Evolutionary conservation across 2,888 invertebrate genomes (phyloP), one percentile per base, ranked within the genome.

Genomic region (Polydrusus cervinus): DNA sequence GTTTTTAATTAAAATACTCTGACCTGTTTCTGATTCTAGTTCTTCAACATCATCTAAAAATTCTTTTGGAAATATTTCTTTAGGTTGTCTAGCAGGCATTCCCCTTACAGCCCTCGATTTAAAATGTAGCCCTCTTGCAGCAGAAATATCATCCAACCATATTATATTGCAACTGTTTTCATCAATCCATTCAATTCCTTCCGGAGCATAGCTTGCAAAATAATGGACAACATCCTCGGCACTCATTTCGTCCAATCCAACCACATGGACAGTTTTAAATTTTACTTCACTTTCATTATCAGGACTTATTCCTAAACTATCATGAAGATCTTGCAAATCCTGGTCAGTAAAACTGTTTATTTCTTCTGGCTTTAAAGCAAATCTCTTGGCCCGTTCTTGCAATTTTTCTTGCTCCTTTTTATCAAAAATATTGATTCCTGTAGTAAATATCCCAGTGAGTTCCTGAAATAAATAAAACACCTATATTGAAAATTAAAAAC

Each of bases 171-270:
- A 96, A 81, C 93, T 93, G 79, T 89, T 88, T 83, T 94, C 93
- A 87, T 93, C 93, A 74, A 95, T 91, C 94, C 95, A 95, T 87
- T 96, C 95, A 65, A 96, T 89, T 10, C 91, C 91, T 11, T 91
- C 88, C n/a, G 96, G 95, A 66, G 91, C 91, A 85, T 92, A 94
- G 79, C 93, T 92, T 84, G 91, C 90, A 84, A 96, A 93, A 86
- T 95, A 95, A 79, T 91, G 90, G 84, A 95, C 93, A 64, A 96
- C 90, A 85, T 96, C 95, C 84, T 92, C 91, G 3, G 94, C 93
- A 80, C 90, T 92, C 89, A 96, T 91, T 43, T 93, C 84, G 91
- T 93, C 90, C 0, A 93, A 91, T 62, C 95, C 95, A 83, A 92
- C 88, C 84, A 96, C 88, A 85, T 95, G 93, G 61, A 96, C 87